These are phyloP conservation scores for Formicarius rufipectus DNA, from an alignment of 2,113 vertebrate genomes.

Conservation along the genomic window DNA sequence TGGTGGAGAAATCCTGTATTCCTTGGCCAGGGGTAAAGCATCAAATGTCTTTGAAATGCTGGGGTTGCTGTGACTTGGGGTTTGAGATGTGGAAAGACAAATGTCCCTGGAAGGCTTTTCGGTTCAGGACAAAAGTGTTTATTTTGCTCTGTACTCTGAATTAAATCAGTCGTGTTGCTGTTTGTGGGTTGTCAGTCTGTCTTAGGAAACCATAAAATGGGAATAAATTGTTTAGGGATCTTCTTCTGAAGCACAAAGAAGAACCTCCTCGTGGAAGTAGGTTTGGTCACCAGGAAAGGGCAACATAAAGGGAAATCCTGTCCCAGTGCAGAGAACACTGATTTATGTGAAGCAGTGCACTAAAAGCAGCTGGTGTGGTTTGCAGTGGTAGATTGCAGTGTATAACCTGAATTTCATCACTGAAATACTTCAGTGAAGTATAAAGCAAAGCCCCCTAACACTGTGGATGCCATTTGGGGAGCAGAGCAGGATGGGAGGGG, in stretches of 20 bases:
- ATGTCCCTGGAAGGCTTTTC: not conserved
- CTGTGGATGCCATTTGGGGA: not conserved
- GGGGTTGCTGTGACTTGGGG: not conserved
- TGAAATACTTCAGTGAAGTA: not conserved
- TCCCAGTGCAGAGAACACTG: not conserved
- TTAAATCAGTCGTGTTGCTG: not conserved
- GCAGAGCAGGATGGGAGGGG: not conserved
- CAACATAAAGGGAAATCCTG: accelerated
- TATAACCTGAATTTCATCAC: not conserved
- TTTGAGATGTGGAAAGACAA: not conserved
- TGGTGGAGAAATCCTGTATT: not conserved
- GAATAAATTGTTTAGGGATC: not conserved
- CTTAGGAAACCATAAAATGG: not conserved
- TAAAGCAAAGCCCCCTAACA: not conserved
- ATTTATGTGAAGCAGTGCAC: not conserved
- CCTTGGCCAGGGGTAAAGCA: not conserved
- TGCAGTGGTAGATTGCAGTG: not conserved
- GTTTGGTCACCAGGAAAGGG: not conserved
- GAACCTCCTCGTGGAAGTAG: not conserved
- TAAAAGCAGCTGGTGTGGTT: not conserved
- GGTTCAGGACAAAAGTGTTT: accelerated
- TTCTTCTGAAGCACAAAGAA: not conserved
- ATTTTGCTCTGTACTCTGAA: not conserved
- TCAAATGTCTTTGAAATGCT: not conserved
- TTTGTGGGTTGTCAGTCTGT: not conserved